These are phyloP conservation scores for Pluvianellus socialis DNA, from an alignment of 2,113 vertebrate species.

Conservation along the genomic window DNA sequence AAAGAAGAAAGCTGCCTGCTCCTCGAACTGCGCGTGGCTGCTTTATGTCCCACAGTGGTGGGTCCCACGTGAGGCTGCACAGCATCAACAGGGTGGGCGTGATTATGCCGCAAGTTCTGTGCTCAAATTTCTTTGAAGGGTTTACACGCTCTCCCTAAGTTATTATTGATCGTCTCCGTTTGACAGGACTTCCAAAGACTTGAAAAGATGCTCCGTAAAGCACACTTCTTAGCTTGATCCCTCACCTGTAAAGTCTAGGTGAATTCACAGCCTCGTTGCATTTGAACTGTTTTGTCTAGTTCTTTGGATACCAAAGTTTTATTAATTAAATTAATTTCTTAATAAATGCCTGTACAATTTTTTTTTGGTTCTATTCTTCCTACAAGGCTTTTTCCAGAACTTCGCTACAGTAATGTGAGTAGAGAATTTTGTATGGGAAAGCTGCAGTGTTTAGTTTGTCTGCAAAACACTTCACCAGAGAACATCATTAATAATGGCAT, in stretches of 20 bases:
- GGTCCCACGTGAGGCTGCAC: not conserved
- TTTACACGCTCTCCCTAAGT: not conserved
- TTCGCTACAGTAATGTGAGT: not conserved
- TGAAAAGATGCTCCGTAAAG: not conserved
- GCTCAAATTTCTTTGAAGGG: constrained; percentile 6
- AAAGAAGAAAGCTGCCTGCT: not conserved
- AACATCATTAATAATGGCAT: not conserved
- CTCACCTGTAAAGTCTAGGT: not conserved
- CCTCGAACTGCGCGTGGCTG: not conserved
- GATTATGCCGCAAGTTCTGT: not conserved
- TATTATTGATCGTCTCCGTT: not conserved
- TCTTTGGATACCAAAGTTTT: not conserved
- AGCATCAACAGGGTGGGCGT: rapidly evolving
- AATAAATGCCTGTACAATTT: not conserved
- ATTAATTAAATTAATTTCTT: not conserved
- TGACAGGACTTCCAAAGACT: not conserved
- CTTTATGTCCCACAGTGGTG: not conserved
- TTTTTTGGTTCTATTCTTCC: not conserved
- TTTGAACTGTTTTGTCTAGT: not conserved
- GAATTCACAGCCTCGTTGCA: not conserved
- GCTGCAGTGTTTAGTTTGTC: not conserved
- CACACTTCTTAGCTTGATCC: not conserved
- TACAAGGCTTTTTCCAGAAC: not conserved
- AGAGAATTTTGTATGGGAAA: not conserved
- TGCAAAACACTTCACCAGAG: not conserved